phyloP scores from a whole-genome alignment of 2,888 invertebrate genomes.

The Hirtodrosophila histrioides region DNA sequence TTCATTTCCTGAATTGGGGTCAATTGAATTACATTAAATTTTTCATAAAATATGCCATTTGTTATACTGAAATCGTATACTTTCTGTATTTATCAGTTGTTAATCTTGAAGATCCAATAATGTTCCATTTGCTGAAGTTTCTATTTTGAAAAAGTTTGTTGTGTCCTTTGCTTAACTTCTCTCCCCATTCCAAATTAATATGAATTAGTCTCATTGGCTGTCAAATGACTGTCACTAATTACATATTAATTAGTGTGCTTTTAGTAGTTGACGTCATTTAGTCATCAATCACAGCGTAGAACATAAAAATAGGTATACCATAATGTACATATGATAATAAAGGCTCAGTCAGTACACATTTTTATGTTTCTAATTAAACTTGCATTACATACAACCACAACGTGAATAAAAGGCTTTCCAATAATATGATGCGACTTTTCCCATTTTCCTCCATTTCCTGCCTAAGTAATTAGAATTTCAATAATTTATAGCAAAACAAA shows the following conservation, averaged over 20 bases:
- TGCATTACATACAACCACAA: slow-evolving; percentile 35
- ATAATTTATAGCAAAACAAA: slow-evolving; percentile 73
- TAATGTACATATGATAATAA: slow-evolving; percentile 1
- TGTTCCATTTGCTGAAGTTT: too few relatives aligned
- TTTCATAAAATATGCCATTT: too few relatives aligned
- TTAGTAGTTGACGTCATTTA: slow-evolving; percentile 33
- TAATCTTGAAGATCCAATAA: too few relatives aligned
- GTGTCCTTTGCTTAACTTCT: too few relatives aligned
- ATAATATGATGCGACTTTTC: slow-evolving; percentile 30
- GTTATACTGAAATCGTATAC: too few relatives aligned
- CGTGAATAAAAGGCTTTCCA: slow-evolving; percentile 13
- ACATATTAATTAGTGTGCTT: slow-evolving; percentile 58
- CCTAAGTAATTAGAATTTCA: slow-evolving; percentile 76
- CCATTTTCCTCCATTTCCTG: slow-evolving; percentile 35
- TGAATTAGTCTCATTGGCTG: slow-evolving; percentile 37
- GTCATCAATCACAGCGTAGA: slow-evolving; percentile 57
- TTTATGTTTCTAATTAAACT: slow-evolving; percentile 72
- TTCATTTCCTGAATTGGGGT: slow-evolving; percentile 5
- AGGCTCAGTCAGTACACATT: too few relatives aligned
- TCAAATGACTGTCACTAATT: slow-evolving; percentile 51
- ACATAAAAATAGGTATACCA: slow-evolving; percentile 13
- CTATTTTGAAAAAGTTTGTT: too few relatives aligned
- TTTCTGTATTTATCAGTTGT: too few relatives aligned
- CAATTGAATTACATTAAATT: not conserved
- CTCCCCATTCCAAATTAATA: too few relatives aligned